phyloP scores from a whole-genome alignment of 2,888 invertebrate species.

The Cistogaster globosa region DNA sequence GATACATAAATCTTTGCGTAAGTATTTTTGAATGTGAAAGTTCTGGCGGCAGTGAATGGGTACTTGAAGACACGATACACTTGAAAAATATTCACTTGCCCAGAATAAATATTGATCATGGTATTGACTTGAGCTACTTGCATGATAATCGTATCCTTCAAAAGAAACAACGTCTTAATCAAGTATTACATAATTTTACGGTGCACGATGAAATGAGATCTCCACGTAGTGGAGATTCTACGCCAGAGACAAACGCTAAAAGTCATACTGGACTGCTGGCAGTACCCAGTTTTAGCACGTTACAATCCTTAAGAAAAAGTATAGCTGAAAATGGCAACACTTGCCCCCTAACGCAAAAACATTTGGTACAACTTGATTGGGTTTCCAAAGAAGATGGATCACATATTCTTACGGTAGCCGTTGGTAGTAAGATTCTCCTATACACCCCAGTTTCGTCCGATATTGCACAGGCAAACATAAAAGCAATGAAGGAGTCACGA shows the following conservation, averaged over 20 bases:
- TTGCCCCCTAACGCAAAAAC: slow-evolving; percentile 94
- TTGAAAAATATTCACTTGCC: slow-evolving; percentile 95
- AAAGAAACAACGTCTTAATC: slow-evolving; percentile 91
- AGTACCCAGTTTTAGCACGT: slow-evolving; percentile 94
- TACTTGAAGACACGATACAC: slow-evolving; percentile 97
- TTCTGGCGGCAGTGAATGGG: slow-evolving; percentile 97
- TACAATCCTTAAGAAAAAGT: slow-evolving; percentile 93
- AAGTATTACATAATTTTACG: slow-evolving; percentile 91
- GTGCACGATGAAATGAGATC: slow-evolving; percentile 89
- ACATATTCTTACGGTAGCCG: slow-evolving; percentile 97
- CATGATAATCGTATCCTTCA: slow-evolving; percentile 91
- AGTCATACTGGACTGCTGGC: slow-evolving; percentile 86
- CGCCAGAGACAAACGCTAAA: slow-evolving; percentile 80
- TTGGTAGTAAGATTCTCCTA: slow-evolving; percentile 95
- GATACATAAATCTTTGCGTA: slow-evolving; percentile 95
- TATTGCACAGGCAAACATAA: slow-evolving; percentile 96
- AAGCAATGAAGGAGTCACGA: slow-evolving; percentile 94
- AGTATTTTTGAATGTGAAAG: slow-evolving; percentile 99
- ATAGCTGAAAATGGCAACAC: slow-evolving; percentile 96
- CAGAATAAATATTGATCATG: slow-evolving; percentile 90
- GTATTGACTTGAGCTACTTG: slow-evolving; percentile 91
- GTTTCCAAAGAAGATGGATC: slow-evolving; percentile 99
- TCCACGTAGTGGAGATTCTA: slow-evolving; percentile 84
- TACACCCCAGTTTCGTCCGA: slow-evolving; percentile 97
- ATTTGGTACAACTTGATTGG: slow-evolving; percentile 98